These are phyloP conservation scores for Gorilla gorilla DNA, from an alignment of 2,113 vertebrate species.

Conservation along the genomic window DNA sequence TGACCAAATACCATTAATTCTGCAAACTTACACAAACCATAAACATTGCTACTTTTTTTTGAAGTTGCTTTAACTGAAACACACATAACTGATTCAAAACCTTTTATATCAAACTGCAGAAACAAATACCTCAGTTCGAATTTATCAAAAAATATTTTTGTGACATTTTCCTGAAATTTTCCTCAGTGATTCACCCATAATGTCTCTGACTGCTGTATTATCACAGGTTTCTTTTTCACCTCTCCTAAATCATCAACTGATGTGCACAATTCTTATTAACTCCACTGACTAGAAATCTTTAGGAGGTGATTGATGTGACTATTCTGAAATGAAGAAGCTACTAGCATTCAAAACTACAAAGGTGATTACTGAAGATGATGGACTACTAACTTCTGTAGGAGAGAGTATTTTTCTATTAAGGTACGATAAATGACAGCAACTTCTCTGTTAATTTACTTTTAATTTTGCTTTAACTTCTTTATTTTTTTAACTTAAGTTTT, in stretches of 20 bases:
- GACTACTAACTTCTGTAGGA: slow-evolving; percentile 34
- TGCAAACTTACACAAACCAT: background rate
- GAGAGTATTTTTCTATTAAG: slow-evolving; percentile 57
- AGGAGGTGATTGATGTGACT: slow-evolving; percentile 60
- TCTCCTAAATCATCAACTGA: slow-evolving; percentile 61
- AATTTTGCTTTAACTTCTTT: slow-evolving; percentile 56
- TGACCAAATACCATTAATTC: background rate
- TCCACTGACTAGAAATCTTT: slow-evolving; percentile 65
- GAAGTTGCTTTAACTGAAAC: background rate
- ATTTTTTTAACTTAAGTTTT: slow-evolving; percentile 46
- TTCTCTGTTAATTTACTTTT: slow-evolving; percentile 70
- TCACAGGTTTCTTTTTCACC: slow-evolving; percentile 38
- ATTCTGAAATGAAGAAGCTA: slow-evolving; percentile 17
- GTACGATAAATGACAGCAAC: slow-evolving; percentile 52
- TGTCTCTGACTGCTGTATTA: background rate
- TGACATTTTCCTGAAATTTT: slow-evolving; percentile 30
- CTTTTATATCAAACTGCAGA: background rate
- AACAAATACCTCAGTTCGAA: background rate
- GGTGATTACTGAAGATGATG: slow-evolving; percentile 52
- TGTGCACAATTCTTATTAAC: slow-evolving; percentile 57
- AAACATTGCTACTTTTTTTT: background rate
- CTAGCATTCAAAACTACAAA: slow-evolving; percentile 43
- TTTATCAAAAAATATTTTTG: background rate
- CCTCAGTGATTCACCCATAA: background rate
- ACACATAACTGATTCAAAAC: background rate